These are phyloP conservation scores for Polypedilum vanderplanki DNA, from an alignment of 1,140 invertebrate species.

Conservation along the genomic window DNA sequence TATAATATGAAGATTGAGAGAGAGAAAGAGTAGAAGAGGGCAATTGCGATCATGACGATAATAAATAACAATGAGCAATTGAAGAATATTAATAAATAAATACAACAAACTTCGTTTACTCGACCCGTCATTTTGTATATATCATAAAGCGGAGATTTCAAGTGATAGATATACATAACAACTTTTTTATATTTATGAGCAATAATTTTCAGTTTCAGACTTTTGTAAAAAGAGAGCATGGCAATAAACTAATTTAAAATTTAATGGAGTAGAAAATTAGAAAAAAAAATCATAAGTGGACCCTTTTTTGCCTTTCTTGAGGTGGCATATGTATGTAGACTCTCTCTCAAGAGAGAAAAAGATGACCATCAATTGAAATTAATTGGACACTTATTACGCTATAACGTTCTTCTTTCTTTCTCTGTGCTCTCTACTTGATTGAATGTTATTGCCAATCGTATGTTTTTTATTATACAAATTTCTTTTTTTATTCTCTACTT, in stretches of 20 bases:
- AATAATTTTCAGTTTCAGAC: background rate
- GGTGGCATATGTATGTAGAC: too few relatives aligned
- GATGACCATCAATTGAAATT: conserved; percentile 27
- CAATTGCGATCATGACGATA: conserved; percentile 25
- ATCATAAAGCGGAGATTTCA: background rate
- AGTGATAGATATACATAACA: conserved; percentile 13
- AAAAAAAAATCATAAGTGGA: conserved; percentile 13
- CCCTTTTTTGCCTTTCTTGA: background rate
- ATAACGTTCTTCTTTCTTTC: background rate
- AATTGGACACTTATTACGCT: background rate
- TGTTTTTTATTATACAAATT: too few relatives aligned
- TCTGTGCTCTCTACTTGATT: background rate
- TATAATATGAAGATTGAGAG: background rate
- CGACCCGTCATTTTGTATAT: background rate
- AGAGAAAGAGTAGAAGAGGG: background rate
- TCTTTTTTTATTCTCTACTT: too few relatives aligned
- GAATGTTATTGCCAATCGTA: background rate
- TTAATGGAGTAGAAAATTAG: conserved; percentile 13
- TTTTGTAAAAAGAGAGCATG: background rate
- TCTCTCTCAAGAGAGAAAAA: background rate
- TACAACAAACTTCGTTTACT: background rate
- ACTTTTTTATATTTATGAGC: conserved; percentile 9
- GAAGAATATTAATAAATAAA: conserved; percentile 28
- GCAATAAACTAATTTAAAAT: conserved; percentile 20
- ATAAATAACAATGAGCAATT: conserved; percentile 28